phyloP scores from a whole-genome alignment of 2,113 vertebrate species.

The Naja naja region DNA sequence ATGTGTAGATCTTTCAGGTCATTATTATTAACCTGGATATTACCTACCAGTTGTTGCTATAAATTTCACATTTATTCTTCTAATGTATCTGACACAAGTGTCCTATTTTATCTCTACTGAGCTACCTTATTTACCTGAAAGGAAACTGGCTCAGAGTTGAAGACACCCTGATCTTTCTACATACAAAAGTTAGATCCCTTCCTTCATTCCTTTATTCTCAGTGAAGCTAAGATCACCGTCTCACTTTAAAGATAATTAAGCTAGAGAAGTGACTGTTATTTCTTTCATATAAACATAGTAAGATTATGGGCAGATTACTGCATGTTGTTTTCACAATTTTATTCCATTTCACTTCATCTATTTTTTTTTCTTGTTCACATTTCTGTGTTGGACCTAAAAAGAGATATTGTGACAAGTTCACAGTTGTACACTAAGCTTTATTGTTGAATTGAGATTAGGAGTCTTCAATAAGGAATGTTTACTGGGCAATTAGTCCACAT shows the following conservation, averaged over 20 bases:
- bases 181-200: neutral
- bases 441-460: neutral
- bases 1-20: neutral
- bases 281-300: neutral
- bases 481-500: neutral
- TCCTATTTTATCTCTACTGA: neutral
- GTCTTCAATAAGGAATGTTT: neutral
- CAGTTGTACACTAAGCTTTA: neutral
- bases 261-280: neutral
- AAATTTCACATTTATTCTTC: neutral
- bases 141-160: neutral
- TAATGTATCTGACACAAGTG: neutral
- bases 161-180: neutral
- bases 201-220: neutral
- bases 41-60: neutral
- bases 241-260: neutral
- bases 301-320: neutral
- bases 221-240: neutral
- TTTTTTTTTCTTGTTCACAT: neutral
- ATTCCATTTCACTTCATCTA: neutral
- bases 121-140: neutral
- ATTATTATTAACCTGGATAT: neutral
- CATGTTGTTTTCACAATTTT: neutral
- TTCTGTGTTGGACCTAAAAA: neutral
- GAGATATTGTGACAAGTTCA: neutral